Percentiles rank a stretch among this genome's conserved stretches.
Evolutionary conservation across 64 coral and sea anemone species (phyloP).

Genomic region (Orbicella faveolata): DNA sequence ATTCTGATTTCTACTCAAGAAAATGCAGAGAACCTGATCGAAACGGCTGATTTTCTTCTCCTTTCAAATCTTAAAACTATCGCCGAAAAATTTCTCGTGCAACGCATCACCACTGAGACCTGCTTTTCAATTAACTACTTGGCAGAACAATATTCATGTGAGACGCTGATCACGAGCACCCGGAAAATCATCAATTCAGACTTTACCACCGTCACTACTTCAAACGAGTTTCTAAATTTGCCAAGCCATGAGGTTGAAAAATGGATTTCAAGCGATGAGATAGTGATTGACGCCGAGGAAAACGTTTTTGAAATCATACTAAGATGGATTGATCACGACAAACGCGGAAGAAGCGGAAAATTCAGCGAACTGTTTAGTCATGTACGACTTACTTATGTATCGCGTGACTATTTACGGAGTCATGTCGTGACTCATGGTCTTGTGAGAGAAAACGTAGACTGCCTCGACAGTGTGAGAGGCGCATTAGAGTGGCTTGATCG

Average conservation of each 20-base stretch:
- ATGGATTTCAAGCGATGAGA: no score
- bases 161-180: background rate
- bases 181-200: conserved; percentile 27
- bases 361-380: conserved; percentile 6
- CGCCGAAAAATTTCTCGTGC: conserved; percentile 27
- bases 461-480: background rate
- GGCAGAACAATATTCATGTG: conserved; percentile 10
- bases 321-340: no score
- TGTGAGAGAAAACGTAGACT: background rate
- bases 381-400: conserved; percentile 12
- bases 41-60: conserved; percentile 19
- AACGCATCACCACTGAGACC: background rate
- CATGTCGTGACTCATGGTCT: conserved; percentile 10
- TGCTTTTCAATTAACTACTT: conserved; percentile 14
- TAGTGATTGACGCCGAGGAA: no score
- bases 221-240: background rate
- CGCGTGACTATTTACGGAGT: background rate
- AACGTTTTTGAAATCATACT: no score
- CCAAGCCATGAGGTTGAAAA: background rate
- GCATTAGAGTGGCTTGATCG: background rate
- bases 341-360: no score
- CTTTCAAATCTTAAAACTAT: conserved; percentile 29
- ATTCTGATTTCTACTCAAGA: background rate
- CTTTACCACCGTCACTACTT: conserved; percentile 5
- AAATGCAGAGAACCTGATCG: conserved; percentile 17